Evolutionary conservation across 2,797 vertebrate genomes (phyloP), one percentile per base, ranked within the genome.

Genomic region (Eupleurogrammus muticus): DNA sequence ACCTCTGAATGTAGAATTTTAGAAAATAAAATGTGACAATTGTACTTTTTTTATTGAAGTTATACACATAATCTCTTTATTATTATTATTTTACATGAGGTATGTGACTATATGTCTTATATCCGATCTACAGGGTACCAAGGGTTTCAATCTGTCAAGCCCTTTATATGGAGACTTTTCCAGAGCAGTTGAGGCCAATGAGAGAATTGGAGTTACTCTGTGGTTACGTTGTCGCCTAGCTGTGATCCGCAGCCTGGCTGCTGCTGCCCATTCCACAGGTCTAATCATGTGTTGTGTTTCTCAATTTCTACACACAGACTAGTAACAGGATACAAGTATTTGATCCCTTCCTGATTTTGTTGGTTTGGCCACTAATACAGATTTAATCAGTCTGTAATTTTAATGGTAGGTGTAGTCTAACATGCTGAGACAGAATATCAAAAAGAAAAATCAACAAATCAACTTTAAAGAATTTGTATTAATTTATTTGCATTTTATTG

Each of bases 181-280:
- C 51, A 20, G 63, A 70, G 81, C 62, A 54, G 61, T 87, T 51
- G 92, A 94, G 80, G 93, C 95, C n/a, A 82, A 81, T 71, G 95
- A 95, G 67, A 93, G 90, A 46, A 51, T 93, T 74, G 94, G 90
- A 44, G 55, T 84, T 8, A 84, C 50, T 32, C 81, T 97, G 63
- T 99, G 98, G 98, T 80, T 98, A 61, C 93, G 73, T 51, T 97
- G 96, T 80, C 94, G 94, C 20, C 68, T 95, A 51, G 86, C 67
- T 3, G 56, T 97, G 36, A 80, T 95, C 61, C 87, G 66, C 40
- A 94, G 94, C 0, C 91, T 97, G 12, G 70, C 82, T 35, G 82
- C 85, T 40, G 82, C 86, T 49, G 79, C 80, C 75, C 64, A 88
- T 58, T 72, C 77, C 48, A 73, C 90, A 92, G 93, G 93, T 91